Evolutionary conservation across 2,888 invertebrate species (phyloP).

Genomic region (Ecliptopera silaceata): DNA sequence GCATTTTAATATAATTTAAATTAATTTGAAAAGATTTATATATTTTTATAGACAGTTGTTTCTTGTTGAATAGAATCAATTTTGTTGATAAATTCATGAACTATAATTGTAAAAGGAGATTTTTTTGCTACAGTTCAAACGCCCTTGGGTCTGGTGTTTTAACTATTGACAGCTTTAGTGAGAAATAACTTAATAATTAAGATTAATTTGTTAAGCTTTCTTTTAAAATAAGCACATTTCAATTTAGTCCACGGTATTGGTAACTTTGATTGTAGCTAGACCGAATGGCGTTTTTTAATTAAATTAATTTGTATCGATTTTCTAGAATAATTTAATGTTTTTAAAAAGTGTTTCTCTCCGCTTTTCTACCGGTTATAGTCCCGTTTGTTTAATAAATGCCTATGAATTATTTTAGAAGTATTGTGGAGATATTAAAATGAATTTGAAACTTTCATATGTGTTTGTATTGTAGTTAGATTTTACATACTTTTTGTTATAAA

Average conservation of each 20-base stretch:
- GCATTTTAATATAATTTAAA: constrained; percentile 66
- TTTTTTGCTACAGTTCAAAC: constrained; percentile 45
- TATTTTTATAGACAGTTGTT: constrained; percentile 81
- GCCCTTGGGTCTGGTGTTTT: constrained; percentile 46
- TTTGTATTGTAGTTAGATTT: constrained; percentile 67
- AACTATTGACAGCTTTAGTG: constrained; percentile 65
- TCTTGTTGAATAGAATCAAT: constrained; percentile 75
- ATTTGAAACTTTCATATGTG: constrained; percentile 77
- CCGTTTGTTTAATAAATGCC: constrained; percentile 61
- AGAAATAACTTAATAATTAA: constrained; percentile 42
- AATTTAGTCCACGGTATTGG: constrained; percentile 37
- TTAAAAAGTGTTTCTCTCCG: constrained; percentile 43
- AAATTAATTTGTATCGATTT: constrained; percentile 36
- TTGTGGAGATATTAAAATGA: constrained; percentile 81
- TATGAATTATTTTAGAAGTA: constrained; percentile 74
- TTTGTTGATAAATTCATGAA: constrained; percentile 61
- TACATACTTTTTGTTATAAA: constrained; percentile 35
- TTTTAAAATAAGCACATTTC: constrained; percentile 59
- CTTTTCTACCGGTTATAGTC: constrained; percentile 58
- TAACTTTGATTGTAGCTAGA: constrained; percentile 30
- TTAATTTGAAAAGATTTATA: constrained; percentile 70
- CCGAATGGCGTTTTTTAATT: constrained; percentile 33
- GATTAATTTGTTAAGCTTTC: constrained; percentile 63
- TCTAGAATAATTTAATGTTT: constrained; percentile 38
- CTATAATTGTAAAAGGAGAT: constrained; percentile 45